Base-by-base conservation (phyloP, 2,113 vertebrate species). In the Uropsilus gracilis region DNA sequence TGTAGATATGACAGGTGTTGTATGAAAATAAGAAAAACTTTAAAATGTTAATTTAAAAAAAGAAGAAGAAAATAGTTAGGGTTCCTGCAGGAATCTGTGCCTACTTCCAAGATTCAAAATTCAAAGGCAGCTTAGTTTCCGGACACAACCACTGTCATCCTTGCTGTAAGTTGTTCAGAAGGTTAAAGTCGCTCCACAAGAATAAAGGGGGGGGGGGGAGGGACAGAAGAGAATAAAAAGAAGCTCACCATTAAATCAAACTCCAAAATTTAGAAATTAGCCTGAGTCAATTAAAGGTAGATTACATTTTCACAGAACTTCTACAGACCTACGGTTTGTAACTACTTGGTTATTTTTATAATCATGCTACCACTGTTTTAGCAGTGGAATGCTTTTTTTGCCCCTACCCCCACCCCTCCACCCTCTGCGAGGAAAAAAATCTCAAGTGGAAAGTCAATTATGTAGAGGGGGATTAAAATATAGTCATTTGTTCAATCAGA, bases 361-460 rank as follows among this genome's bases (percentile, higher is more conserved):
- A 71, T 12, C 6, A 0, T 39, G 24, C 32, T 46, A 34, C 85
- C 53, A 3, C 26, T 55, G 73, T 8, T 73, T 53, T 30, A 26
- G 28, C 48, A n/a, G 9, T 18, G 73, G 32, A 12, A 42, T 24
- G 17, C 87, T 80, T 50, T 42, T 12, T 32, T 66, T 44, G 44
- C 61, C 24, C 59, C 2, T 34, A 69, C 30, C 32, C 30, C 32
- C 28, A 63, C 61, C 61, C 59, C 61, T 30, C 9, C 28, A 30
- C 28, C 28, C 10, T 63, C 61, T 30, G 28, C 61, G 11, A 32
- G 9, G n/a, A 89, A 93, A 59, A 86, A 90, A 90, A 85, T 37
- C 78, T 32, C 26, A 78, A 24, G 0, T 0, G 10, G 34, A 73
- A 95, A 42, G 34, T 22, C 77, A 86, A 66, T 3, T 24, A n/a